Evolutionary conservation across 2,888 invertebrate species (phyloP), one percentile per base, ranked within the genome.

Genomic region (Mallateleia sp.): DNA sequence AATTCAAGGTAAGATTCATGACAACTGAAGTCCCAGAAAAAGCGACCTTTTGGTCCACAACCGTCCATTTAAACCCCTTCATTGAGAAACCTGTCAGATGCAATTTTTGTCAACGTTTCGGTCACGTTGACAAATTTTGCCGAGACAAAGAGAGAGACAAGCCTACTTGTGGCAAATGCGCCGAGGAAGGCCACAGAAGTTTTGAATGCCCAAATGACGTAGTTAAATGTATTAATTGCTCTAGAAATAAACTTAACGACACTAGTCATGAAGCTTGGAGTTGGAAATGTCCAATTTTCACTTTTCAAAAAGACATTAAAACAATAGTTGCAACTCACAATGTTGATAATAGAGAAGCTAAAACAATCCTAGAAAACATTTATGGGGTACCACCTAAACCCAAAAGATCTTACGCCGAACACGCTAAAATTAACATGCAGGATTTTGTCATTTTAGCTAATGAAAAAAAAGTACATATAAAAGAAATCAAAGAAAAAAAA

Each of bases 1-100:
- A 58, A 18, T 72, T 72, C 20, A 42, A 45, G 22, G 28, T 72
- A 25, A 56, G n/a, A 15, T 72, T 72, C 45, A 42, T 28, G 25
- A 58, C 72, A 5, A 72, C 58, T 25, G 56, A 58, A 32, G 58
- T 72, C 7, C 58, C 58, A 1, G 45, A 72, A 38, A 72, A 38
- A 15, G 72, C 56, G 1, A 58, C 58, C 14, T 58, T 72, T 14
- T 25, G 14, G 72, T 20, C 42, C 42, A 3, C 28, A 0, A 72
- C 72, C 3, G 58, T 72, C 2, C 58, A 32, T 28, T 28, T 72
- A 22, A 56, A 72, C 20, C 72, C 72, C 7, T 72, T n/a, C n/a
- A n/a, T 45, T 28, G 58, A 56, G 7, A 74, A 45, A 5, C 60
- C 60, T 2, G 45, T 22, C 15, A 15, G 60, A n/a, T 74, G 74